A percentile compares a stretch with the other conserved stretches of the same genome.
phyloP scores from a whole-genome alignment of 2,888 invertebrate species.

The Saturnia pavonia region DNA sequence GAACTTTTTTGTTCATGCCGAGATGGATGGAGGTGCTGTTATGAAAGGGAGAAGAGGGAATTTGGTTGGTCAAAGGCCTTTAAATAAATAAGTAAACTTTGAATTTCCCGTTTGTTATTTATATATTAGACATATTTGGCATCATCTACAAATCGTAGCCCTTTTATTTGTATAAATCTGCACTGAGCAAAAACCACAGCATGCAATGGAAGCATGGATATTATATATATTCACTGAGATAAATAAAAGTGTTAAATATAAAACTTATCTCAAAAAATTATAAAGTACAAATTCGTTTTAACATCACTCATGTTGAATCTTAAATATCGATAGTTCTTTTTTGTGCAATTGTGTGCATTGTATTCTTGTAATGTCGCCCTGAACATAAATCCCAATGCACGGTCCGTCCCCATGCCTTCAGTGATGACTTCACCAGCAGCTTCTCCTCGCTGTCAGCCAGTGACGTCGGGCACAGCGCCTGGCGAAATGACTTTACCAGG shows the following conservation, averaged over 20 bases:
- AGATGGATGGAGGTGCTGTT: no score
- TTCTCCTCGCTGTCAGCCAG: constrained; percentile 68
- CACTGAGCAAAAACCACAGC: neutral
- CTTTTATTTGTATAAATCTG: neutral
- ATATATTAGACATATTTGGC: neutral
- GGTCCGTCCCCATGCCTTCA: constrained; percentile 66
- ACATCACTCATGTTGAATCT: neutral
- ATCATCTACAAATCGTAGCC: neutral
- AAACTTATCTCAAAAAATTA: neutral
- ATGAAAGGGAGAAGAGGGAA: no score
- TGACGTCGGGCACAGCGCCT: constrained; percentile 67
- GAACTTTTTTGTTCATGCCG: no score
- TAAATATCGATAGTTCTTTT: constrained; percentile 26
- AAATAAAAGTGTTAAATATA: neutral
- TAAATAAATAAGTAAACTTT: no score
- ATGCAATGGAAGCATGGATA: neutral
- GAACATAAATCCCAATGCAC: constrained; percentile 65
- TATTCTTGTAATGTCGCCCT: constrained; percentile 68
- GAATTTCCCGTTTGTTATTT: neutral
- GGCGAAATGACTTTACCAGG: constrained; percentile 74
- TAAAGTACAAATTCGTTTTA: neutral
- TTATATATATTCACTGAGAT: neutral
- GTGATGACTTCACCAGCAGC: constrained; percentile 74
- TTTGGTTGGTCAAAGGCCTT: no score
- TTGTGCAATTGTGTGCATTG: constrained; percentile 64